Percentiles rank a stretch among this genome's conserved stretches.
phyloP scores from a whole-genome alignment of 2,888 invertebrate species.

The Hypselothyrea guttata region DNA sequence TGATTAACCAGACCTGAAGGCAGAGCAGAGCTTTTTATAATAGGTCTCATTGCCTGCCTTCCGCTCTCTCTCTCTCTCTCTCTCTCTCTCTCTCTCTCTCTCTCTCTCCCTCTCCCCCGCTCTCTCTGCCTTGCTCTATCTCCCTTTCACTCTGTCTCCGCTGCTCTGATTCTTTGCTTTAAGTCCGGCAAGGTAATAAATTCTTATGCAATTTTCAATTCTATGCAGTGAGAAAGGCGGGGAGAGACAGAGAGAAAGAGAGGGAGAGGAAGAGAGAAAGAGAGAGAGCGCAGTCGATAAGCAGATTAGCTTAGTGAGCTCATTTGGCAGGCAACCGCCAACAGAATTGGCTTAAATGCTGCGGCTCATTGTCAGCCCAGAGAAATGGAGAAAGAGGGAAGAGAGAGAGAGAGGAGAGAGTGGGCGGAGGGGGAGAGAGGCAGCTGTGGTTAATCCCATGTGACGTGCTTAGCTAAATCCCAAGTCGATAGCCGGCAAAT shows the following conservation, averaged over 20 bases:
- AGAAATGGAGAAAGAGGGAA: too few species aligned
- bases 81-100: too few species aligned
- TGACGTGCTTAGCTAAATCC: constrained; percentile 42
- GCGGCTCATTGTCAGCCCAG: constrained; percentile 47
- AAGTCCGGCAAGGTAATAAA: constrained; percentile 25
- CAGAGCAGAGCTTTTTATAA: too few species aligned
- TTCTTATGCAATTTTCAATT: constrained; percentile 41
- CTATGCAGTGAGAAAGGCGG: constrained; percentile 17
- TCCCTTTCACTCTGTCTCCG: too few species aligned
- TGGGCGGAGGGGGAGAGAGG: background rate
- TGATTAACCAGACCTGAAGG: too few species aligned
- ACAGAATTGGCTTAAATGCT: constrained; percentile 57
- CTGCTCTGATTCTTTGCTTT: too few species aligned
- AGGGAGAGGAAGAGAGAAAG: background rate
- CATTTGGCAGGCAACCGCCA: constrained; percentile 55
- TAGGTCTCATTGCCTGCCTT: too few species aligned
- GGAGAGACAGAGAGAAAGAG: background rate
- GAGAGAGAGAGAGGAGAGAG: too few species aligned
- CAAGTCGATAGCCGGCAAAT: constrained; percentile 48
- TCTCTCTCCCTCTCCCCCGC: too few species aligned
- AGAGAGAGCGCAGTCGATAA: constrained; percentile 40
- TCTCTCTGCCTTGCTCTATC: too few species aligned
- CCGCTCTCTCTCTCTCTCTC: too few species aligned
- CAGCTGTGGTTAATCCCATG: constrained; percentile 44
- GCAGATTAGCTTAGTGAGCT: constrained; percentile 51